A percentile compares a stretch with the other conserved stretches of the same genome.
Evolutionary conservation across 2,888 invertebrate genomes (phyloP).

Genomic region (Cyaniris semiargus): DNA sequence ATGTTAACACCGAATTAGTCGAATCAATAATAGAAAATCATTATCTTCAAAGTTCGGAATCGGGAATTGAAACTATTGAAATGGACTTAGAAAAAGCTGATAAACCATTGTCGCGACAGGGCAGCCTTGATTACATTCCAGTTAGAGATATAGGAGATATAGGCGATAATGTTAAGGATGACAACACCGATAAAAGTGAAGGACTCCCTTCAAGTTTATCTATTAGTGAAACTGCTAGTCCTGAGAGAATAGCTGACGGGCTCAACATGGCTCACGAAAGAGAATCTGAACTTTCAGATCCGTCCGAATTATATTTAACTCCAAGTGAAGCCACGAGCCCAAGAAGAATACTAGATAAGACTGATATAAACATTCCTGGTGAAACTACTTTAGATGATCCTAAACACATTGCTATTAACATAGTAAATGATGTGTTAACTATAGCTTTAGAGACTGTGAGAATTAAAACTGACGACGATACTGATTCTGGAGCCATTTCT

Average conservation of each 20-base stretch:
- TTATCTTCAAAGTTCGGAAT: constrained; percentile 65
- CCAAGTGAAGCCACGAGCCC: constrained; percentile 83
- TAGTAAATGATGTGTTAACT: constrained; percentile 74
- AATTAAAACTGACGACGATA: constrained; percentile 69
- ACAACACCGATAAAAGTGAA: constrained; percentile 74
- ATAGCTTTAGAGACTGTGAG: constrained; percentile 70
- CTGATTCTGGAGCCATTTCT: constrained; percentile 74
- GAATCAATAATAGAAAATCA: constrained; percentile 62
- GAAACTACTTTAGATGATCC: constrained; percentile 59
- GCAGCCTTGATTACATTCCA: constrained; percentile 75
- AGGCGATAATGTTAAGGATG: constrained; percentile 69
- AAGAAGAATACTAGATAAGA: constrained; percentile 69
- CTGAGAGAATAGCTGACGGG: constrained; percentile 66
- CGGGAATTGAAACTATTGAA: constrained; percentile 62
- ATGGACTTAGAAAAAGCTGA: constrained; percentile 59
- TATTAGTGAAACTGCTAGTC: constrained; percentile 73
- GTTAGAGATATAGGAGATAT: constrained; percentile 76
- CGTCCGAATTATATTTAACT: constrained; percentile 85
- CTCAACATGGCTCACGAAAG: constrained; percentile 68
- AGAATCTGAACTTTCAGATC: constrained; percentile 84
- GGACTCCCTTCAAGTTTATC: constrained; percentile 75
- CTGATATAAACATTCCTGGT: constrained; percentile 57
- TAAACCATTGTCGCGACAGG: constrained; percentile 65
- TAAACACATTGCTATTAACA: constrained; percentile 68
- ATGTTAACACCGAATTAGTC: constrained; percentile 56